Evolutionary conservation across 30 jellyfish, hydroid and myxozoan species (phyloP).

Genomic region (Hydractinia symbiolongicarpus): DNA sequence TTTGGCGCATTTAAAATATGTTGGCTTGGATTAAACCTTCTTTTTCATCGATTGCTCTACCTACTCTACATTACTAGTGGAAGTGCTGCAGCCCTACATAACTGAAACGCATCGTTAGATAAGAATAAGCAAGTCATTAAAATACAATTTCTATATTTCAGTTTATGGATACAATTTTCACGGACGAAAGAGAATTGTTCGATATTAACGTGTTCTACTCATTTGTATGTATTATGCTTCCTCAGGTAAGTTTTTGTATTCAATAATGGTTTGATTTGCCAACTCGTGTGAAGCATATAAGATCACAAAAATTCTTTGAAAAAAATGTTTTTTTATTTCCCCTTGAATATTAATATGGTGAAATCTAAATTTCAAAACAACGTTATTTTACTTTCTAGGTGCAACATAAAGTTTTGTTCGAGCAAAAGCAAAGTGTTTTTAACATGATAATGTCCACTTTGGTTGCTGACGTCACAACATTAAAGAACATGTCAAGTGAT

Average conservation of each 20-base stretch:
- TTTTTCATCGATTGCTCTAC: too few species aligned
- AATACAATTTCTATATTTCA: conserved; percentile 19
- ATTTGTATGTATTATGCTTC: conserved; percentile 58
- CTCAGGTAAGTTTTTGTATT: conserved; percentile 42
- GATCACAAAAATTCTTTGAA: not conserved
- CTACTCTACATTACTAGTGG: not conserved
- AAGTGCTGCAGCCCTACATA: not conserved
- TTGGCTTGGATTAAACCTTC: too few species aligned
- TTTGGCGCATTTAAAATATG: too few species aligned
- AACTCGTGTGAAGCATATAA: too few species aligned
- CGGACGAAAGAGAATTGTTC: conserved; percentile 77
- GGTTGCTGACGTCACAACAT: conserved; percentile 58
- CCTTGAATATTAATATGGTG: not conserved
- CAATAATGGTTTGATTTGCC: too few species aligned
- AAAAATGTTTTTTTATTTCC: not conserved
- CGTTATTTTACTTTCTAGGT: conserved; percentile 34
- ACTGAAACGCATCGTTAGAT: too few species aligned
- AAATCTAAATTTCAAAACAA: not conserved
- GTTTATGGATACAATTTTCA: conserved; percentile 73
- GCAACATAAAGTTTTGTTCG: conserved; percentile 53
- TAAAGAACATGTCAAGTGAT: conserved; percentile 35
- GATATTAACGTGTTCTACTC: conserved; percentile 45
- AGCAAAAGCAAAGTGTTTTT: conserved; percentile 61
- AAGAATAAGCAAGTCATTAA: too few species aligned
- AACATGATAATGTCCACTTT: conserved; percentile 54